Evolutionary conservation across 2,888 invertebrate genomes (phyloP).

Genomic region (Tholera decimalis): DNA sequence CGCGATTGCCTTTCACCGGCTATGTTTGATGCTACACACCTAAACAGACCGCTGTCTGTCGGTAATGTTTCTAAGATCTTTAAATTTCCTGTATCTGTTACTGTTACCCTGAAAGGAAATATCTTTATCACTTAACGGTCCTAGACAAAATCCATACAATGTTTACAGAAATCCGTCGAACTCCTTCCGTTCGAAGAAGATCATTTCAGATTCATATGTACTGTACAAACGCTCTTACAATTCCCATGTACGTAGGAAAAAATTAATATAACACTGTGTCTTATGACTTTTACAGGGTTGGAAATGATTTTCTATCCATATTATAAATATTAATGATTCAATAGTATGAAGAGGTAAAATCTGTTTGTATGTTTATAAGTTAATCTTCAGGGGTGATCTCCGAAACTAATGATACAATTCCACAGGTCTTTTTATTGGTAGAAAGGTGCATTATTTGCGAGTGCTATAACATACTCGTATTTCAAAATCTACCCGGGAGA

Average conservation of each 20-base stretch:
- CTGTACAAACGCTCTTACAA: neutral
- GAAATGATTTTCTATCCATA: neutral
- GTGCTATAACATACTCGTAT: no score
- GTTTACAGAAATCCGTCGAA: slow-evolving; percentile 2
- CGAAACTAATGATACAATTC: no score
- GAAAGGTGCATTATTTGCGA: no score
- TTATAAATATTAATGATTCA: no score
- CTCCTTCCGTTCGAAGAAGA: neutral
- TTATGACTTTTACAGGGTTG: neutral
- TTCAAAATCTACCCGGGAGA: no score
- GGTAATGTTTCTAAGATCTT: slow-evolving; percentile 97
- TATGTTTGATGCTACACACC: slow-evolving; percentile 97
- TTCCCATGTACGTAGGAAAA: neutral
- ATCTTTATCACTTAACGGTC: slow-evolving; percentile 22
- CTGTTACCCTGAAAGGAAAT: slow-evolving; percentile 91
- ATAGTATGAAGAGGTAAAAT: no score
- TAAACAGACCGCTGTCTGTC: slow-evolving; percentile 97
- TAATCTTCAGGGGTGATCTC: no score
- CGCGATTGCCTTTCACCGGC: slow-evolving; percentile 96
- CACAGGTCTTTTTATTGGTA: no score
- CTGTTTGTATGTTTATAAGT: no score
- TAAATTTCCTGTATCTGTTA: slow-evolving; percentile 97
- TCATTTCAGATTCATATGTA: neutral
- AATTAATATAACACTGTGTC: neutral
- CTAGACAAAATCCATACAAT: slow-evolving; percentile 7